Conservation (phyloP, 2,888 invertebrate species). For the Cerastis leucographa region DNA sequence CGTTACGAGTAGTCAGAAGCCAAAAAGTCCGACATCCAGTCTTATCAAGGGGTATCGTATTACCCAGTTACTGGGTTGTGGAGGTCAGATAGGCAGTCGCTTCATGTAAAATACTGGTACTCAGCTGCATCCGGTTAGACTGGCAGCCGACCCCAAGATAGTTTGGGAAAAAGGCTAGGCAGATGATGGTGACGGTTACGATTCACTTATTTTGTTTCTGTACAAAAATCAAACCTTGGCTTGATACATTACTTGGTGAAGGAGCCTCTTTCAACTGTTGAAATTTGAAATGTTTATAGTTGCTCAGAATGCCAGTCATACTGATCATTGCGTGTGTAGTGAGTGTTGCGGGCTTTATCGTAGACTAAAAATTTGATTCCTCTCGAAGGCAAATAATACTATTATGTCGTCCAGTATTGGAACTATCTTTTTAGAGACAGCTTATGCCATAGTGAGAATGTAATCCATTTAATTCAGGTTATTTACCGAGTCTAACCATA, state of each 20-base stretch:
- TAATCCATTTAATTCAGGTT: not conserved
- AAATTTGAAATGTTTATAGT: not conserved
- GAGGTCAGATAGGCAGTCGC: too few relatives aligned
- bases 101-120: too few relatives aligned
- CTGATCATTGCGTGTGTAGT: not conserved
- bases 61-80: too few relatives aligned
- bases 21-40: too few relatives aligned
- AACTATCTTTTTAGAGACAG: not conserved
- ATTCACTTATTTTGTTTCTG: not conserved
- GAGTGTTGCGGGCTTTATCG: not conserved
- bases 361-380: not conserved
- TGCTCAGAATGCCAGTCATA: not conserved
- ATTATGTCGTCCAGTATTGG: not conserved
- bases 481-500: too few relatives aligned
- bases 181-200: not conserved
- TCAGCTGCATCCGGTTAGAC: too few relatives aligned
- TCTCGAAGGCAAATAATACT: not conserved
- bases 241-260: not conserved
- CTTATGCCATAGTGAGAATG: not conserved
- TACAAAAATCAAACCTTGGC: not conserved
- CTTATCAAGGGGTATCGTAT: too few relatives aligned
- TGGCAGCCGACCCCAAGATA: too few relatives aligned
- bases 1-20: too few relatives aligned
- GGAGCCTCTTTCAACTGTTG: too few relatives aligned
- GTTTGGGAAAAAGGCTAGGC: too few relatives aligned